Conservation (phyloP, 1,140 invertebrate genomes). For the Probaryconus sp. region DNA sequence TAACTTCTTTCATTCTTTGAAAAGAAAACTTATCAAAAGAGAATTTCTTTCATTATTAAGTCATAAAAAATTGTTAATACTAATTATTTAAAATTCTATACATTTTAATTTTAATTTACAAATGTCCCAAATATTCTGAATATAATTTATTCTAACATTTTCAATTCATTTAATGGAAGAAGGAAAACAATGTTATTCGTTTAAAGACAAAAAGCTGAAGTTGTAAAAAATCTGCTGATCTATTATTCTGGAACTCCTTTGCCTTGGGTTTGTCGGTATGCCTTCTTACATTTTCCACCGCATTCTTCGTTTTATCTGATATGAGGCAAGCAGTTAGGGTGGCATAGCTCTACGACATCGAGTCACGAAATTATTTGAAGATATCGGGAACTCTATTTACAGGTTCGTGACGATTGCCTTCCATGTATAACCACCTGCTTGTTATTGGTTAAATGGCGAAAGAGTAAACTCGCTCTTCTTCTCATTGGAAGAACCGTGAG, state of each 20-base stretch:
- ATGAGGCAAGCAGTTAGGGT: neutral
- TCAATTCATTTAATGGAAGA: too few species aligned
- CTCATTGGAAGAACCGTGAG: neutral
- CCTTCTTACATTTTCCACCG: neutral
- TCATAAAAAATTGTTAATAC: too few species aligned
- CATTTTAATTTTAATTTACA: too few species aligned
- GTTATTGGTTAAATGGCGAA: neutral
- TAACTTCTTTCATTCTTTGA: too few species aligned
- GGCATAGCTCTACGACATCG: neutral
- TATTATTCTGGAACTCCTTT: neutral
- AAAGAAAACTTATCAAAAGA: too few species aligned
- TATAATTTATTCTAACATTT: too few species aligned
- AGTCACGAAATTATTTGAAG: neutral
- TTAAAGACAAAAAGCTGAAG: too few species aligned
- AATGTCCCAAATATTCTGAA: too few species aligned
- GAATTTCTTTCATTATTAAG: too few species aligned
- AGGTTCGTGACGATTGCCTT: slow-evolving; percentile 34
- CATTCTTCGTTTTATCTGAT: slow-evolving; percentile 6
- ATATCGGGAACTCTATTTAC: slow-evolving; percentile 49
- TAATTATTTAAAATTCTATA: too few species aligned
- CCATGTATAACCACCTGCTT: neutral
- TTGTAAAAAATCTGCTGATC: slow-evolving; percentile 8
- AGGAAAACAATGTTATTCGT: too few species aligned
- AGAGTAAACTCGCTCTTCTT: slow-evolving; percentile 32
- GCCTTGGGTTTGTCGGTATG: neutral